Base-by-base conservation (phyloP, 2,113 vertebrate genomes). In the Lates calcarifer region DNA sequence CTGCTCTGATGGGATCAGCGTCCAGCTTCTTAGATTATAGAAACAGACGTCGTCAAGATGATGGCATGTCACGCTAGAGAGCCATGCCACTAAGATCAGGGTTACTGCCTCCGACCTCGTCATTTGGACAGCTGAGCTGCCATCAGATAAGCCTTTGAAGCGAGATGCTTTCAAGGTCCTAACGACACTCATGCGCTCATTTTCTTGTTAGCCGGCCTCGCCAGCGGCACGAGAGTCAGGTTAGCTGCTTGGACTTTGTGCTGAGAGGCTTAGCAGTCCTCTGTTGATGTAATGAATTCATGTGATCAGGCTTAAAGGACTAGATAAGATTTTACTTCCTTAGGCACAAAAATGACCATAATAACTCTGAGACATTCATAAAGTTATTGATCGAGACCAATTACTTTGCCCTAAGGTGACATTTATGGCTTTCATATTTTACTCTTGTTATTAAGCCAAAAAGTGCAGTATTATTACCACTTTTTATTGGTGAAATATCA, bases 1-100 rank as follows among this genome's bases (percentile, higher is more conserved):
- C 79, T 41, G 65, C 68, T 85, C 67, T 67, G 81, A 85, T 73
- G 81, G 83, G 81, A 87, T 89, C 76, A 78, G 79, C 84, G 68
- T 90, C 85, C 65, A 73, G 58, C 69, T 58, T 43, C 64, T 79
- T 28, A 67, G 85, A 86, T 91, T 84, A 86, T 13, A 47, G 56
- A 77, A 82, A 35, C 76, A 39, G 58, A 73, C 63, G 24, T 58
- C 37, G 39, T 58, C 37, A 35, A 77, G 69, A 82, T 56, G 64
- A 75, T 64, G 72, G 80, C 73, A 58, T 45, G 77, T 68, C 75
- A 49, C 14, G 74, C 49, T 78, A 80, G 64, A 63, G 64, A 57
- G 87, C 45, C 37, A 22, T n/a, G 2, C 35, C 0, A 74, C 20
- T 5, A 3, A 53, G 72, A 75, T 82, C 79, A 60, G 57, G 37